These are phyloP conservation scores for Bergia puertoricense DNA, from an alignment of 92 coral and sea anemone genomes.

Conservation along the genomic window DNA sequence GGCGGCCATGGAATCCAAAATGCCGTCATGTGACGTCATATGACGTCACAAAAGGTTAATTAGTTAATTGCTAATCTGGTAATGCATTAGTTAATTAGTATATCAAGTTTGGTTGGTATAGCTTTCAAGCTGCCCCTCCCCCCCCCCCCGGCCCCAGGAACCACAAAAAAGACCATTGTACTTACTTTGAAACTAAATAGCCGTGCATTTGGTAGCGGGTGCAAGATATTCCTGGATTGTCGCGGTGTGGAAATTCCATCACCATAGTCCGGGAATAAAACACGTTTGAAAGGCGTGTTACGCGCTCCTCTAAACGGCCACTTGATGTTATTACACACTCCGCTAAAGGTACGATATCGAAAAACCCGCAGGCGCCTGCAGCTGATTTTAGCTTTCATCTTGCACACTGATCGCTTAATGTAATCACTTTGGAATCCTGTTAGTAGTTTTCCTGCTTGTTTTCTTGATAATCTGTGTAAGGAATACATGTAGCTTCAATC, in stretches of 20 bases:
- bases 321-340: constrained; percentile 39
- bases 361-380: background rate
- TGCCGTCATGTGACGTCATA: no score
- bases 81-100: no score
- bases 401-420: background rate
- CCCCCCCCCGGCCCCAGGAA: no score
- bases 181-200: background rate
- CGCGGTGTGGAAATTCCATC: constrained; percentile 49
- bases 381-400: background rate
- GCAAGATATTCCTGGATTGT: background rate
- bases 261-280: constrained; percentile 19
- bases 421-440: background rate
- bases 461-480: background rate
- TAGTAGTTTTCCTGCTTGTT: background rate
- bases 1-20: no score
- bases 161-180: background rate
- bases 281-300: constrained; percentile 44
- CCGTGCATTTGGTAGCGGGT: background rate
- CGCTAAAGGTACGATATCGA: constrained; percentile 33
- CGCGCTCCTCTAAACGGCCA: constrained; percentile 27
- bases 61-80: no score
- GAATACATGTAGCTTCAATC: no score
- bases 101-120: background rate
- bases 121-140: background rate
- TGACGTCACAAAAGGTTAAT: no score